phyloP scores from a whole-genome alignment of 1,140 invertebrate species.

The Drosophila erecta region DNA sequence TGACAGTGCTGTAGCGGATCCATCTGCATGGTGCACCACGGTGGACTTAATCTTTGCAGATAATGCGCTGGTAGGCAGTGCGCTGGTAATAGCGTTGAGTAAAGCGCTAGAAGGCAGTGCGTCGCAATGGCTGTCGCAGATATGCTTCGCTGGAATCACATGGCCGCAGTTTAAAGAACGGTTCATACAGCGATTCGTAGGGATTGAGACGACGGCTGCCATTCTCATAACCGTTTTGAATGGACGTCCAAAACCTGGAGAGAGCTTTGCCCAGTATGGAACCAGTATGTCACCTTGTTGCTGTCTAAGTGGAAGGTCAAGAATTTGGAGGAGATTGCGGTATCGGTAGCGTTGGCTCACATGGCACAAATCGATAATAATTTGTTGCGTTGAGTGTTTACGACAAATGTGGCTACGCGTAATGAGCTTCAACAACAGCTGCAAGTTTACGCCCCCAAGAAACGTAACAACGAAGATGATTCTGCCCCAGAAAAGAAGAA shows the following conservation, averaged over 20 bases:
- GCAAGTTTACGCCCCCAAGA: not conserved
- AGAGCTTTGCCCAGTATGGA: not conserved
- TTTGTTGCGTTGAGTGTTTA: too few species aligned
- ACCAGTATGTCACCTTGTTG: not conserved
- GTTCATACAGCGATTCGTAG: too few species aligned
- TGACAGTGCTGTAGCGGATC: too few species aligned
- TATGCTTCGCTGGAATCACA: too few species aligned
- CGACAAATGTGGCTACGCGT: not conserved
- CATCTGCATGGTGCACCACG: too few species aligned
- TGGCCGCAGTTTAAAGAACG: too few species aligned
- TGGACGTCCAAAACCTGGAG: not conserved
- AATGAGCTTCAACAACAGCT: not conserved
- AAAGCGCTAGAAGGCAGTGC: too few species aligned
- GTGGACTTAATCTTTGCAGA: too few species aligned
- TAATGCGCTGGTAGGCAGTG: too few species aligned
- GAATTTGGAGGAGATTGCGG: not conserved
- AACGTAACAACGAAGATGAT: not conserved
- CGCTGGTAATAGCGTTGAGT: too few species aligned
- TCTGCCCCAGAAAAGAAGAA: not conserved
- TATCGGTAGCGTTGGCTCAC: not conserved
- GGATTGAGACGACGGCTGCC: too few species aligned
- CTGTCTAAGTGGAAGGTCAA: not conserved
- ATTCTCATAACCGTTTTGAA: not conserved
- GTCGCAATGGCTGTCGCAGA: too few species aligned
- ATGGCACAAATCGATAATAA: not conserved